A percentile compares a stretch with the other conserved stretches of the same genome.
phyloP scores from a whole-genome alignment of 2,888 invertebrate genomes.

The Drosophila barbarae region DNA sequence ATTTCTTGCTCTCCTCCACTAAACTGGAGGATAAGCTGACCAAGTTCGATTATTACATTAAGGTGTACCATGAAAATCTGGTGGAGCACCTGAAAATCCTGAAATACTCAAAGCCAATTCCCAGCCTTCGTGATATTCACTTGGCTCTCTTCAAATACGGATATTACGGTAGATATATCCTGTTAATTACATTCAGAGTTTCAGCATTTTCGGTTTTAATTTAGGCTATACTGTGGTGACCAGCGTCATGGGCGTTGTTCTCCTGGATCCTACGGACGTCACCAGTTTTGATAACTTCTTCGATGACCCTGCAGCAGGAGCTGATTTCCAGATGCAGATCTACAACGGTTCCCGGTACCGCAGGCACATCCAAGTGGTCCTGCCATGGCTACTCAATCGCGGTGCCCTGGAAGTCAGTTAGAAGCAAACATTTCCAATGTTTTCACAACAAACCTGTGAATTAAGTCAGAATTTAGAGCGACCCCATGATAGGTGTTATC shows the following conservation, averaged over 20 bases:
- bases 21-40: slow-evolving; percentile 68
- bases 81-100: slow-evolving; percentile 63
- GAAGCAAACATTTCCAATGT: neutral
- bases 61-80: slow-evolving; percentile 72
- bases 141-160: slow-evolving; percentile 63
- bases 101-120: slow-evolving; percentile 69
- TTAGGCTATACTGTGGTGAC: slow-evolving; percentile 54
- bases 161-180: slow-evolving; percentile 59
- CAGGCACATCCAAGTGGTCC: slow-evolving; percentile 64
- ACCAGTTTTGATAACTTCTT: slow-evolving; percentile 65
- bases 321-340: slow-evolving; percentile 58
- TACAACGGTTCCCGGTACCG: slow-evolving; percentile 64
- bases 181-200: neutral
- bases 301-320: slow-evolving; percentile 43
- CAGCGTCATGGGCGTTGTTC: slow-evolving; percentile 65
- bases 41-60: slow-evolving; percentile 74
- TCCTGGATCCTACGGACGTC: slow-evolving; percentile 66
- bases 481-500: slow-evolving; percentile 11
- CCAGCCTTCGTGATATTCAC: slow-evolving; percentile 67
- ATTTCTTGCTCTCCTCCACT: slow-evolving; percentile 75
- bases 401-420: slow-evolving; percentile 5
- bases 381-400: slow-evolving; percentile 72
- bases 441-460: neutral
- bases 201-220: no score
- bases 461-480: slow-evolving; percentile 10